These are phyloP conservation scores for Pseudorhiza aurosa DNA, from an alignment of 30 jellyfish, hydroid and myxozoan species.

Conservation along the genomic window DNA sequence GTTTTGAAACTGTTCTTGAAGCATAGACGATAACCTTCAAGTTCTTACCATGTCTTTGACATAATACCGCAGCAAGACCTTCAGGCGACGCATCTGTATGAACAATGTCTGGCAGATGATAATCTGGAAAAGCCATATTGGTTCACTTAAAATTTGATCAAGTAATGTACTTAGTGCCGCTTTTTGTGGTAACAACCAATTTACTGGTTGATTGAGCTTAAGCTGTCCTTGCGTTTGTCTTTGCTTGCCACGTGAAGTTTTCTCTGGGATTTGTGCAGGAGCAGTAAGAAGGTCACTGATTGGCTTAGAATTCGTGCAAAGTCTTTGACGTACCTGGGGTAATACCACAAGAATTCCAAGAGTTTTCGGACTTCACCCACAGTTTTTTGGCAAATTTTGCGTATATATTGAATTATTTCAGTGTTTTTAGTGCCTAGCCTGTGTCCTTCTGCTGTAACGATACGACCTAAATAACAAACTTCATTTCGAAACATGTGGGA, in stretches of 20 bases:
- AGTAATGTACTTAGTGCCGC: not conserved
- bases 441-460: conserved; percentile 20
- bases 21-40: conserved; percentile 31
- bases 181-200: not conserved
- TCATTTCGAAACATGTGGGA: conserved; percentile 29
- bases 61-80: conserved; percentile 3
- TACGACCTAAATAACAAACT: conserved; percentile 13
- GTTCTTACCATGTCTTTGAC: not conserved
- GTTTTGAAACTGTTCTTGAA: conserved; percentile 11
- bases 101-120: not conserved
- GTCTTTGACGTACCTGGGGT: conserved; percentile 5
- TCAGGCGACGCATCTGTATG: conserved; percentile 22
- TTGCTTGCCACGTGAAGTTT: not conserved
- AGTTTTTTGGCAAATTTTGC: conserved; percentile 3
- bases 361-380: conserved; percentile 37
- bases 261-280: not conserved
- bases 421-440: conserved; percentile 15
- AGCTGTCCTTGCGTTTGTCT: not conserved
- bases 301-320: conserved; percentile 54
- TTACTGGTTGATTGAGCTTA: not conserved
- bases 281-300: conserved; percentile 12
- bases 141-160: not conserved
- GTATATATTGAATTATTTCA: conserved; percentile 6
- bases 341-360: conserved; percentile 37
- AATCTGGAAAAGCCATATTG: conserved; percentile 31